phyloP scores from a whole-genome alignment of 2,113 vertebrate genomes.

The Protomyctophum bolini region DNA sequence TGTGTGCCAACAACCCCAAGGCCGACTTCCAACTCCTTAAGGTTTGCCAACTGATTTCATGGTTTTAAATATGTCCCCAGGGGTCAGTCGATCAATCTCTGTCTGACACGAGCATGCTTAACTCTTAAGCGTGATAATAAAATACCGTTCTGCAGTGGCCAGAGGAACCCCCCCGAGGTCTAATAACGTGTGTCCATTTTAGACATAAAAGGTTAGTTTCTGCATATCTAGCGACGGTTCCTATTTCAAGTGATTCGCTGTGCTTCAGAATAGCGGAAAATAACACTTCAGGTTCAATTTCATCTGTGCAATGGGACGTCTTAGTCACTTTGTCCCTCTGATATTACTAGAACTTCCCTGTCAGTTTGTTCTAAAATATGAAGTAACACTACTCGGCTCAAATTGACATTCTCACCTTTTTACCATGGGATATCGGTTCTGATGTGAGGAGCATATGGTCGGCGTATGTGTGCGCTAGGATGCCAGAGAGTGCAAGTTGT shows the following conservation, averaged over 20 bases:
- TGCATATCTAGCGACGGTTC: too few relatives aligned
- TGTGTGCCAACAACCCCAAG: not conserved
- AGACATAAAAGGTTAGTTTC: not conserved
- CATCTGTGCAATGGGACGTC: not conserved
- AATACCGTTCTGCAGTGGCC: not conserved
- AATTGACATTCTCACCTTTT: constrained; percentile 8
- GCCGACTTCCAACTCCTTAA: not conserved
- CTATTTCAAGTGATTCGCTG: not conserved
- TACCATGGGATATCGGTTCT: not conserved
- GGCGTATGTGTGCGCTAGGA: not conserved
- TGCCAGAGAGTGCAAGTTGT: not conserved
- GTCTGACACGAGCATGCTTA: not conserved
- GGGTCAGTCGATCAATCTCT: constrained; percentile 6
- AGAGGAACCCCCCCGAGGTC: not conserved
- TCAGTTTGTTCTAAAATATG: constrained; percentile 12
- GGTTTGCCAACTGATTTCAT: constrained; percentile 24
- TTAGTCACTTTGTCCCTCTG: not conserved
- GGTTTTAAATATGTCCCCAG: constrained; percentile 13
- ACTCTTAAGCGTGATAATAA: not conserved
- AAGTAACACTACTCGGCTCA: constrained; percentile 3
- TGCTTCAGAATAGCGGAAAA: not conserved
- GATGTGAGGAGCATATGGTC: constrained; percentile 10
- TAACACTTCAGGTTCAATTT: not conserved
- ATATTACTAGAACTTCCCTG: constrained; percentile 4
- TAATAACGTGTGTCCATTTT: not conserved